Conservation (phyloP, 1,140 invertebrate species). For the Trichonephila clavipes region DNA sequence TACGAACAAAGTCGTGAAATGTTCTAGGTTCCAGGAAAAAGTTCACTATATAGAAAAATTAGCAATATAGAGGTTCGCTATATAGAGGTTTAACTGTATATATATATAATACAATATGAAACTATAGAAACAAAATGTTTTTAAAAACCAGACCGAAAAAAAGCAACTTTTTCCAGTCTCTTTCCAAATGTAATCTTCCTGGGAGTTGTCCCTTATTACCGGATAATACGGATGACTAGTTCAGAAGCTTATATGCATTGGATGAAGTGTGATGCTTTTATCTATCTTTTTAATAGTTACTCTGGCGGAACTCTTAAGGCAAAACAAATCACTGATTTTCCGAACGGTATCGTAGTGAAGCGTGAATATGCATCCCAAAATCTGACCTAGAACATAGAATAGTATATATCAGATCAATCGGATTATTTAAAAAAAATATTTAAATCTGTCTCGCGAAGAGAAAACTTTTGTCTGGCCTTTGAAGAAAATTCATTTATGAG, state of each 20-base stretch:
- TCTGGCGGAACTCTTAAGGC: not conserved
- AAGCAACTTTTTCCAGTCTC: not conserved
- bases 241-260: not conserved
- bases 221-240: not conserved
- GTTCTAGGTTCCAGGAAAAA: no score
- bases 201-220: not conserved
- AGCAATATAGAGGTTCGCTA: no score
- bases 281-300: not conserved
- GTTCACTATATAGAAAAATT: no score
- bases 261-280: not conserved
- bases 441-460: not conserved
- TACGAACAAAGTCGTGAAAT: no score
- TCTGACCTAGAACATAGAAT: not conserved
- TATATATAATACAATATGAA: no score
- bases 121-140: no score
- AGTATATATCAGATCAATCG: not conserved
- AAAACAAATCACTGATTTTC: slow-evolving; percentile 6
- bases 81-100: no score
- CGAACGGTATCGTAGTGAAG: not conserved
- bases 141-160: not conserved
- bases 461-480: not conserved
- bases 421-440: not conserved
- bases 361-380: not conserved
- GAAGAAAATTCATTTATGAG: not conserved
- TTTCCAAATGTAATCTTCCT: not conserved